These are phyloP conservation scores for Muschampia plurimacula DNA, from an alignment of 2,888 invertebrate genomes.

Conservation along the genomic window DNA sequence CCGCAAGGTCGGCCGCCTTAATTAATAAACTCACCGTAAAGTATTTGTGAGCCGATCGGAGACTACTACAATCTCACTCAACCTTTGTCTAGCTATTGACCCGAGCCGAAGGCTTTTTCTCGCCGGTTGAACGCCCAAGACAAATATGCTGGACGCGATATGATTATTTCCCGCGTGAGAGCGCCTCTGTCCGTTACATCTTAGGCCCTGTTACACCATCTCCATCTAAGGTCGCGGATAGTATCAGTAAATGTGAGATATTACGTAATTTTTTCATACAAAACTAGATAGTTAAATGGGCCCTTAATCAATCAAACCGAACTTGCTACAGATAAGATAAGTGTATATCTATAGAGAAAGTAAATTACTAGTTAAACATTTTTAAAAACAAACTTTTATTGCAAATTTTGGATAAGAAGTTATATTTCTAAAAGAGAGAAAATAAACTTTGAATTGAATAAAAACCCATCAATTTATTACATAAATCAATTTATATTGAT, in stretches of 20 bases:
- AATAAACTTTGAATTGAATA: too few species aligned
- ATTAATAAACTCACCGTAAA: slow-evolving; percentile 86
- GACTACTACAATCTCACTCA: slow-evolving; percentile 80
- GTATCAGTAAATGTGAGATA: too few species aligned
- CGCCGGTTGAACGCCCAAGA: slow-evolving; percentile 47
- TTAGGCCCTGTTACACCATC: neutral
- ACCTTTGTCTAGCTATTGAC: slow-evolving; percentile 84
- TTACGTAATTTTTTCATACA: too few species aligned
- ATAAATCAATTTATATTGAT: too few species aligned
- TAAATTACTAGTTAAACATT: too few species aligned
- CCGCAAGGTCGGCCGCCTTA: slow-evolving; percentile 85
- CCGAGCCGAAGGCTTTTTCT: slow-evolving; percentile 69
- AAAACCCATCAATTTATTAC: too few species aligned
- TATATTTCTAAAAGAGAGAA: too few species aligned
- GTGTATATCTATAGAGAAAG: too few species aligned
- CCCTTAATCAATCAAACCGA: neutral
- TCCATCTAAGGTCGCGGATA: too few species aligned
- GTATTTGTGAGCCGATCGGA: slow-evolving; percentile 84
- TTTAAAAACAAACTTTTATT: too few species aligned
- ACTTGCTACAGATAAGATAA: neutral
- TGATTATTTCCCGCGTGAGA: slow-evolving; percentile 30
- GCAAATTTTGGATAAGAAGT: too few species aligned
- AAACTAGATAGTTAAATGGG: too few species aligned
- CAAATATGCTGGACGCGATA: slow-evolving; percentile 34
- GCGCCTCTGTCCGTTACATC: neutral